Conservation (phyloP, 2,797 vertebrate species). For the Zenarchopterus dispar region DNA sequence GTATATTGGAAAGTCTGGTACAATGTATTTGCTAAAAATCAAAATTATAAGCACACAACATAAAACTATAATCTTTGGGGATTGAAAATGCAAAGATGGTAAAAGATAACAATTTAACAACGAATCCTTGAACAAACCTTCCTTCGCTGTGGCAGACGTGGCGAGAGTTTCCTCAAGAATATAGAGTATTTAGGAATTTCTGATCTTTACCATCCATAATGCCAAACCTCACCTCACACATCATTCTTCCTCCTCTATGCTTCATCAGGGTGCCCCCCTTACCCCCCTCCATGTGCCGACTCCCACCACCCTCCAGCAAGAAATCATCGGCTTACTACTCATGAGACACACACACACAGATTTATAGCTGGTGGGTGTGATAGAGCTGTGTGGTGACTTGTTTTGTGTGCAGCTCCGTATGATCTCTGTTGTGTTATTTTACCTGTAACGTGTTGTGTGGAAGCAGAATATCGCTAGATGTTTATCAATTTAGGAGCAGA, state of each 20-base stretch:
- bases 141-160: background rate
- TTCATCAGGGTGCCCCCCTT: constrained; percentile 80
- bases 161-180: too few species aligned
- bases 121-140: background rate
- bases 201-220: constrained; percentile 36
- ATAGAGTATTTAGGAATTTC: background rate
- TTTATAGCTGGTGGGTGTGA: constrained; percentile 75
- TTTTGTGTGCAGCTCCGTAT: constrained; percentile 32
- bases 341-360: constrained; percentile 60
- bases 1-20: too few species aligned
- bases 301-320: constrained; percentile 73
- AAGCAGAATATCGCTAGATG: too few species aligned
- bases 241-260: constrained; percentile 78
- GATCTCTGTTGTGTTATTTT: constrained; percentile 19
- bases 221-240: constrained; percentile 56
- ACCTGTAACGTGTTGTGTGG: too few species aligned
- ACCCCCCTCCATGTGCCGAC: constrained; percentile 64
- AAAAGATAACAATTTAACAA: background rate
- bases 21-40: background rate
- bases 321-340: constrained; percentile 77
- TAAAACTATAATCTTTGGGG: background rate
- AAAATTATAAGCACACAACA: background rate
- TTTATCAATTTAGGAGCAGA: too few species aligned
- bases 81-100: background rate
- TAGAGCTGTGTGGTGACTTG: constrained; percentile 34